Evolutionary conservation across 1,140 invertebrate genomes (phyloP).

Genomic region (Tetramorium parvispinum): DNA sequence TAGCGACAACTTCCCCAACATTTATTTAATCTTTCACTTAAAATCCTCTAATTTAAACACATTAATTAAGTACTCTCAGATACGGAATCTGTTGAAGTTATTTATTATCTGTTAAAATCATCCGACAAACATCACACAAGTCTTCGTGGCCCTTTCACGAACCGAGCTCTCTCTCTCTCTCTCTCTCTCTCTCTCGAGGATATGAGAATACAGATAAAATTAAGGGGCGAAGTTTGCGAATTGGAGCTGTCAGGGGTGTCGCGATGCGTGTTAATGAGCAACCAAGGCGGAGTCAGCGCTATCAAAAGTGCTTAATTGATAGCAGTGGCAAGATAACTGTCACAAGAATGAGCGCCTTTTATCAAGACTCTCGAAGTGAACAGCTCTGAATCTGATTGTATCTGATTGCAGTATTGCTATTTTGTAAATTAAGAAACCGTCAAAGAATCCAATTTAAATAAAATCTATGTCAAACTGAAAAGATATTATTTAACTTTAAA

Average conservation of each 20-base stretch:
- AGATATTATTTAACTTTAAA: neutral
- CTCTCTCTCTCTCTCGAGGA: neutral
- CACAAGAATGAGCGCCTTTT: slow-evolving; percentile 26
- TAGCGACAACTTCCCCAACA: neutral
- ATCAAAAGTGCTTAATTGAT: slow-evolving; percentile 57
- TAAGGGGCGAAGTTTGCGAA: slow-evolving; percentile 52
- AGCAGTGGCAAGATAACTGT: slow-evolving; percentile 19
- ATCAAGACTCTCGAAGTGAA: neutral
- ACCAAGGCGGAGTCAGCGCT: neutral
- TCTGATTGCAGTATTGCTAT: neutral
- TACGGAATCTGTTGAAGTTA: neutral
- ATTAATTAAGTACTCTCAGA: neutral
- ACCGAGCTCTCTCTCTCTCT: neutral
- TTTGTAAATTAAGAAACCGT: neutral
- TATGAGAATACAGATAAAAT: slow-evolving; percentile 42
- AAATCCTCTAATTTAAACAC: neutral
- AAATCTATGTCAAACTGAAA: neutral
- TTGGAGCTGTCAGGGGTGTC: slow-evolving; percentile 37
- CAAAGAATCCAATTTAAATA: neutral
- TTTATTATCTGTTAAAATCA: slow-evolving; percentile 31
- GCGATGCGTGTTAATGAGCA: slow-evolving; percentile 57
- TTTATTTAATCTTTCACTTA: neutral
- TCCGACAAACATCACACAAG: neutral
- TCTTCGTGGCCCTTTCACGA: neutral
- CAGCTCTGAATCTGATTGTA: neutral